These are phyloP conservation scores for Plectrocnemia conspersa DNA, from an alignment of 1,140 invertebrate species.

Conservation along the genomic window DNA sequence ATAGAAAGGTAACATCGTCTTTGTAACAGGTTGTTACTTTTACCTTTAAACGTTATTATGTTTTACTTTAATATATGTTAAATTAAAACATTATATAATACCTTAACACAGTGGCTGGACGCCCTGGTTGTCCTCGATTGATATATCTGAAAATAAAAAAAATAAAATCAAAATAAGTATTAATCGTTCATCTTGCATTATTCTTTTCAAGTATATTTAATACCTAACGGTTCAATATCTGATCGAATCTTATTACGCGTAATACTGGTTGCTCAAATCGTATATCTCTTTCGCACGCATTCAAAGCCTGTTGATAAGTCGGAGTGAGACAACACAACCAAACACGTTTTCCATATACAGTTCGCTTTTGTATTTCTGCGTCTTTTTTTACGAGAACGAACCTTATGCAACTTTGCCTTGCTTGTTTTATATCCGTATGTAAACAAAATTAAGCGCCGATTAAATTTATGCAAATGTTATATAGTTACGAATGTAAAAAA, in stretches of 20 bases:
- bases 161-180: constrained; percentile 7
- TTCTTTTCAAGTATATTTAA: constrained; percentile 15
- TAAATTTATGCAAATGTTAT: too few species aligned
- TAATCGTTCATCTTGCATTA: constrained; percentile 6
- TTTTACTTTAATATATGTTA: too few species aligned
- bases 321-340: neutral
- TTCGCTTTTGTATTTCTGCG: too few species aligned
- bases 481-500: too few species aligned
- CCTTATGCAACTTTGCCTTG: too few species aligned
- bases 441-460: too few species aligned
- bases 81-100: too few species aligned
- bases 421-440: too few species aligned
- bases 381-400: too few species aligned
- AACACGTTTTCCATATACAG: neutral
- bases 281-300: neutral
- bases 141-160: constrained; percentile 13
- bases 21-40: too few species aligned
- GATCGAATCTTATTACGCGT: constrained; percentile 16
- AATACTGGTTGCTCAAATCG: constrained; percentile 12
- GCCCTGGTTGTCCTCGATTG: neutral
- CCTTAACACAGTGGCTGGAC: neutral
- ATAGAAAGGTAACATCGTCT: too few species aligned
- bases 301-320: neutral
- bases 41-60: too few species aligned
- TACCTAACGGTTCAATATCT: constrained; percentile 17